Percentiles rank a stretch among this genome's conserved stretches.
phyloP scores from a whole-genome alignment of 1,140 invertebrate species.

The Zeugodacus cucurbitae region DNA sequence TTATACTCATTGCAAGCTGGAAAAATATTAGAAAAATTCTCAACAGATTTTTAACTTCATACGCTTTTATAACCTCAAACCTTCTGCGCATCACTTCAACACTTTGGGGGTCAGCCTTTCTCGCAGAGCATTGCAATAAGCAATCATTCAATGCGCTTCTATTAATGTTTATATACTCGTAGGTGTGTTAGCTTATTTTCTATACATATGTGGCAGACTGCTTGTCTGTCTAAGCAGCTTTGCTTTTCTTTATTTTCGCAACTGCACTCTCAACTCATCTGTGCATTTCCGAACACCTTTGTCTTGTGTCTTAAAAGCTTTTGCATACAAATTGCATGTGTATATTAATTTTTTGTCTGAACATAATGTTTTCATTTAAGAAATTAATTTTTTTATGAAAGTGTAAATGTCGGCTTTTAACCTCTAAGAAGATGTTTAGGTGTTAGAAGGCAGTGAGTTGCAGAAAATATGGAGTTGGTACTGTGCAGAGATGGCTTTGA shows the following conservation, averaged over 20 bases:
- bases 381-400: slow-evolving; percentile 2
- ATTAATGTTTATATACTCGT: neutral
- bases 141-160: slow-evolving; percentile 12
- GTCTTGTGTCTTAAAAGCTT: neutral
- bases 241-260: neutral
- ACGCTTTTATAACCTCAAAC: too few species aligned
- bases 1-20: neutral
- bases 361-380: neutral
- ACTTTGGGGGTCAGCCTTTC: neutral
- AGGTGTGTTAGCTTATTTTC: neutral
- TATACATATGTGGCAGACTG: neutral
- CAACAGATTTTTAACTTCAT: too few species aligned
- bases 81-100: too few species aligned
- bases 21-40: neutral
- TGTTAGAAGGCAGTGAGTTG: neutral
- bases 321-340: slow-evolving; percentile 1
- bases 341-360: neutral
- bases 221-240: neutral
- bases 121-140: neutral
- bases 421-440: neutral
- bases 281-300: neutral
- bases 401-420: neutral
- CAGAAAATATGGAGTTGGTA: neutral
- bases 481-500: neutral
- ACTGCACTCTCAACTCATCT: neutral